Conservation (phyloP, 2,797 vertebrate genomes). For the Parauchenoglanis ngamensis region DNA sequence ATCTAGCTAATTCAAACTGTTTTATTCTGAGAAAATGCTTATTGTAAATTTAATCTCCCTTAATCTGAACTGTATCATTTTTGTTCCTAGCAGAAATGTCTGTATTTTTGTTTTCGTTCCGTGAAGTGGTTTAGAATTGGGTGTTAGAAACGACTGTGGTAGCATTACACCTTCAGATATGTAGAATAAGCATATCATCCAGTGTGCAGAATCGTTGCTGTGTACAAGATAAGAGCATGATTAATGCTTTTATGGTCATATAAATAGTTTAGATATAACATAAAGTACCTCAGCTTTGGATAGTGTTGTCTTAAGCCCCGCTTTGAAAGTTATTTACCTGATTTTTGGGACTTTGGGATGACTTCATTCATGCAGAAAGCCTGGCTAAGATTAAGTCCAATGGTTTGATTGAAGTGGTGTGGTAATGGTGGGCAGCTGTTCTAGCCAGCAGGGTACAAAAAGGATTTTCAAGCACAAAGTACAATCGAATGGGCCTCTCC, state of each 20-base stretch:
- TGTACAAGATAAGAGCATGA: too few relatives aligned
- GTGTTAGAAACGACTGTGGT: not conserved
- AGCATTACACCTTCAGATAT: not conserved
- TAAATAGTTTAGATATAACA: not conserved
- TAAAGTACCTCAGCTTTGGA: not conserved
- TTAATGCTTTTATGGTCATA: not conserved
- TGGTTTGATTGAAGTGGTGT: constrained; percentile 65
- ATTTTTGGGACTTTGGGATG: constrained; percentile 22
- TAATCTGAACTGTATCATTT: not conserved
- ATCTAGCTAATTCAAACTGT: not conserved
- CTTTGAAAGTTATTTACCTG: not conserved
- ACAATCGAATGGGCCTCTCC: constrained; percentile 65
- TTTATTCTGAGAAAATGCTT: not conserved
- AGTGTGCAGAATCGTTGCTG: not conserved
- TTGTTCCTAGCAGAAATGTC: not conserved
- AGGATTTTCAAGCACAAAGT: constrained; percentile 63
- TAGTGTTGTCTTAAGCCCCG: not conserved
- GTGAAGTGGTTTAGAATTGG: not conserved
- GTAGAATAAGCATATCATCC: not conserved
- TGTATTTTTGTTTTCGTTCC: not conserved
- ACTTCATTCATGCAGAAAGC: constrained; percentile 25
- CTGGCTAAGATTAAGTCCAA: constrained; percentile 18
- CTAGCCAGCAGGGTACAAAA: constrained; percentile 67
- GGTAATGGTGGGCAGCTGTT: constrained; percentile 48
- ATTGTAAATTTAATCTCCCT: not conserved